Evolutionary conservation across 1,140 invertebrate genomes (phyloP).

Genomic region (Littorina saxatilis): DNA sequence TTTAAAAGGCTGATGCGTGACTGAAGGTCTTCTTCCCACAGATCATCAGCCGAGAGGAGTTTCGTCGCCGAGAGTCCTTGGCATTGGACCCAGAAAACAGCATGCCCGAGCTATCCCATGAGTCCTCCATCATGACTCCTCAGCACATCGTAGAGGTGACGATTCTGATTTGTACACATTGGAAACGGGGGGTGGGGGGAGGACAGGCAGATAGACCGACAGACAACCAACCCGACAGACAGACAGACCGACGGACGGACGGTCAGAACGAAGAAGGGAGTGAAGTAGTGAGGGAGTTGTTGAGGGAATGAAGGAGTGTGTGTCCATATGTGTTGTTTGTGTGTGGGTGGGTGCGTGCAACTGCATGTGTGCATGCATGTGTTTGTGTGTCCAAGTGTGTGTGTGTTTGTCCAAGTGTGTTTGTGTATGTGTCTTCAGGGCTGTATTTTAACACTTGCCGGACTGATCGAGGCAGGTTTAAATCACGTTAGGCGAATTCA

Average conservation of each 20-base stretch:
- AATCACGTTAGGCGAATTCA: too few relatives aligned
- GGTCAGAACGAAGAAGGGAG: too few relatives aligned
- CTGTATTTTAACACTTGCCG: too few relatives aligned
- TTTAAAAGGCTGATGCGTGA: too few relatives aligned
- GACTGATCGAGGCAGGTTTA: too few relatives aligned
- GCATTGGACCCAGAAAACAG: constrained; percentile 79
- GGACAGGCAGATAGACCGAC: not conserved
- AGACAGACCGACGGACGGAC: too few relatives aligned
- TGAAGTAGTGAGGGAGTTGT: not conserved
- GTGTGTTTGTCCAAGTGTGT: not conserved
- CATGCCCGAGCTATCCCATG: constrained; percentile 88
- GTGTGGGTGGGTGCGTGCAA: not conserved
- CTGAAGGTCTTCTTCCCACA: too few relatives aligned
- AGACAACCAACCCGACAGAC: too few relatives aligned
- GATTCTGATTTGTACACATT: not conserved
- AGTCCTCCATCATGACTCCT: constrained; percentile 91
- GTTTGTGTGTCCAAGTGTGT: not conserved
- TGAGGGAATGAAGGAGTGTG: not conserved
- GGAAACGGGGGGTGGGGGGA: not conserved
- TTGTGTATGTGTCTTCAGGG: not conserved
- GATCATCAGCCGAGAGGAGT: constrained; percentile 74
- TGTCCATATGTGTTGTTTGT: not conserved
- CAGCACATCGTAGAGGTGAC: constrained; percentile 85
- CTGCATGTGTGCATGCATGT: not conserved
- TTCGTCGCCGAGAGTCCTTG: constrained; percentile 66